Conservation (phyloP, 2,888 invertebrate species). For the Ornithoptera priamus region DNA sequence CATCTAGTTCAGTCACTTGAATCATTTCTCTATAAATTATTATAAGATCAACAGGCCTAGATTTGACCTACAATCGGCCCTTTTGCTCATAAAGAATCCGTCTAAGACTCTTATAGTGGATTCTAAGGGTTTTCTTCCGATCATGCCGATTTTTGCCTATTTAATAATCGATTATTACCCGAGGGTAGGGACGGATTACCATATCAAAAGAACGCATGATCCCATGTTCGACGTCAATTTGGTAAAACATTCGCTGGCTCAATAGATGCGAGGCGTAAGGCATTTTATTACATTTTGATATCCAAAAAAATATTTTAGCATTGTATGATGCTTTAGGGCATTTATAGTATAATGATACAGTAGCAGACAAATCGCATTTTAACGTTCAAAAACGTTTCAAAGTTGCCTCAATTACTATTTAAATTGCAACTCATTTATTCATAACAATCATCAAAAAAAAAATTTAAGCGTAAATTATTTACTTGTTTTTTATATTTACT, state of each 20-base stretch:
- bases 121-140: conserved; percentile 51
- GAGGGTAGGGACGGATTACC: conserved; percentile 67
- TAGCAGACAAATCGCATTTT: not conserved
- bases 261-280: conserved; percentile 48
- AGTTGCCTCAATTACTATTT: too few species aligned
- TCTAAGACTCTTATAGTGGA: conserved; percentile 56
- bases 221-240: conserved; percentile 68
- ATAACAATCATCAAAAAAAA: too few species aligned
- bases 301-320: conserved; percentile 40
- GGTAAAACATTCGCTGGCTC: conserved; percentile 59
- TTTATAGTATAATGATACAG: not conserved
- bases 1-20: conserved; percentile 33
- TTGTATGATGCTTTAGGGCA: not conserved
- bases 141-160: conserved; percentile 66
- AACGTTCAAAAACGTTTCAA: not conserved
- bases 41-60: conserved; percentile 36
- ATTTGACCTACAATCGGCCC: conserved; percentile 48
- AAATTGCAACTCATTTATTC: too few species aligned
- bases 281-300: conserved; percentile 42
- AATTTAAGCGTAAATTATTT: too few species aligned
- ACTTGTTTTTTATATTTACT: too few species aligned
- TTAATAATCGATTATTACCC: conserved; percentile 75
- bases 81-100: conserved; percentile 59
- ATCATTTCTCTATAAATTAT: conserved; percentile 33
- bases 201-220: conserved; percentile 75